Conservation (phyloP, 1,140 invertebrate genomes). For the Harlomillsia oculata region DNA sequence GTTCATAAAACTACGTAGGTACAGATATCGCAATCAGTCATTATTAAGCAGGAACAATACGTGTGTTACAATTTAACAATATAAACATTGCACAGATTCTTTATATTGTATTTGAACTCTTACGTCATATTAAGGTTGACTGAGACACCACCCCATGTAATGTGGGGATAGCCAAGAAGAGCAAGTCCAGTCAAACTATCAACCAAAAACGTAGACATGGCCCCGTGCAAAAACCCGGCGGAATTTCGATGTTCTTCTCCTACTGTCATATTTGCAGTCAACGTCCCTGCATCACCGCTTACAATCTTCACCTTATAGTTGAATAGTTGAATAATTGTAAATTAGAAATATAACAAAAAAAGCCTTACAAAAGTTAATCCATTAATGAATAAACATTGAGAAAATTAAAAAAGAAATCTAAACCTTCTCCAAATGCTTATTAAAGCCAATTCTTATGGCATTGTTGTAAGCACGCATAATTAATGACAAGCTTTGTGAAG, state of each 20-base stretch:
- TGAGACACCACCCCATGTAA: constrained; percentile 53
- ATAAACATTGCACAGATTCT: background rate
- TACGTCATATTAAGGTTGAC: constrained; percentile 63
- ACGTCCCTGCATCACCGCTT: constrained; percentile 55
- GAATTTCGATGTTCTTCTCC: constrained; percentile 64
- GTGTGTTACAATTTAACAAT: background rate
- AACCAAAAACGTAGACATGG: constrained; percentile 67
- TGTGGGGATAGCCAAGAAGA: constrained; percentile 48
- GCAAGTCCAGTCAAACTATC: constrained; percentile 75
- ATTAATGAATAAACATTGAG: background rate
- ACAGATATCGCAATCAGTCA: background rate
- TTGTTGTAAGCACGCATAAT: too few relatives aligned
- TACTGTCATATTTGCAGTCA: constrained; percentile 65
- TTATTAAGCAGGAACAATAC: too few relatives aligned
- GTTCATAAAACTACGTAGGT: constrained; percentile 55
- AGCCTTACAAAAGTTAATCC: background rate
- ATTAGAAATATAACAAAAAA: constrained; percentile 1
- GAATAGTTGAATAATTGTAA: constrained; percentile 8
- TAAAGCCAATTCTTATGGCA: too few relatives aligned
- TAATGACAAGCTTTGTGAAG: too few relatives aligned
- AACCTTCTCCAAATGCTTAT: constrained; percentile 46
- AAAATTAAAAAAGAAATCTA: constrained; percentile 17
- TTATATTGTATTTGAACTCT: constrained; percentile 34
- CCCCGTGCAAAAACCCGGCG: constrained; percentile 43
- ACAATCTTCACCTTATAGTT: constrained; percentile 53